Conservation (phyloP, 2,797 vertebrate species). For the Odontamblyopus rebecca region DNA sequence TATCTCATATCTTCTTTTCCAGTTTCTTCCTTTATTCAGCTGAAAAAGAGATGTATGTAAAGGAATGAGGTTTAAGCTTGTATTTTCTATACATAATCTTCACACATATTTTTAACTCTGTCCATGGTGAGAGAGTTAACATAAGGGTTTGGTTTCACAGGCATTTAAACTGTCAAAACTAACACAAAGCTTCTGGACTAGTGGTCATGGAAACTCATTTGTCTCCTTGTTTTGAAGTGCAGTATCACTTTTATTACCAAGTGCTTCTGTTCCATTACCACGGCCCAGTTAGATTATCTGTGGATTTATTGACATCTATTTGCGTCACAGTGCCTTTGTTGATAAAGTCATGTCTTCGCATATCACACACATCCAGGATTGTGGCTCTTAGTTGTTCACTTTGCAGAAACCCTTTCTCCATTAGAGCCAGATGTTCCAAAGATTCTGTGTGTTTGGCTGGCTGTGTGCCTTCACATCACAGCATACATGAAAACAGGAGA, state of each 20-base stretch:
- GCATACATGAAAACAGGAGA: slow-evolving; percentile 65
- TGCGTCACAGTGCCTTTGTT: not conserved
- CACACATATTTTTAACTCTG: not conserved
- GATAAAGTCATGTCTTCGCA: slow-evolving; percentile 30
- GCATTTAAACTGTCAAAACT: slow-evolving; percentile 32
- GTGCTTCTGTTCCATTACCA: not conserved
- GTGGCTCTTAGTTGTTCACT: slow-evolving; percentile 27
- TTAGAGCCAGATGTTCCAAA: slow-evolving; percentile 71
- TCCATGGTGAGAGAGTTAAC: not conserved
- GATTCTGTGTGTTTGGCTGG: slow-evolving; percentile 50
- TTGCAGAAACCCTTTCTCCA: slow-evolving; percentile 65
- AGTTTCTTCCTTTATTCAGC: not conserved
- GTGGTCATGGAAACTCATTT: slow-evolving; percentile 9
- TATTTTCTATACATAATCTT: not conserved
- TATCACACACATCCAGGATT: slow-evolving; percentile 37
- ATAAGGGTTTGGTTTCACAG: slow-evolving; percentile 21
- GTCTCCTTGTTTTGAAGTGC: slow-evolving; percentile 8
- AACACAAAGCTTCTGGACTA: slow-evolving; percentile 14
- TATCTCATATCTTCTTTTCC: not conserved
- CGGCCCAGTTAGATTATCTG: not conserved
- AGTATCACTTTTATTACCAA: not conserved
- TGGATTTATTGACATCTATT: slow-evolving; percentile 18
- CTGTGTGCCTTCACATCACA: slow-evolving; percentile 53
- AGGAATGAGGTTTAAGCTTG: not conserved
- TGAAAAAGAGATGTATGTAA: not conserved